Evolutionary conservation across 2,888 invertebrate genomes (phyloP).

Genomic region (Drosophila merina): DNA sequence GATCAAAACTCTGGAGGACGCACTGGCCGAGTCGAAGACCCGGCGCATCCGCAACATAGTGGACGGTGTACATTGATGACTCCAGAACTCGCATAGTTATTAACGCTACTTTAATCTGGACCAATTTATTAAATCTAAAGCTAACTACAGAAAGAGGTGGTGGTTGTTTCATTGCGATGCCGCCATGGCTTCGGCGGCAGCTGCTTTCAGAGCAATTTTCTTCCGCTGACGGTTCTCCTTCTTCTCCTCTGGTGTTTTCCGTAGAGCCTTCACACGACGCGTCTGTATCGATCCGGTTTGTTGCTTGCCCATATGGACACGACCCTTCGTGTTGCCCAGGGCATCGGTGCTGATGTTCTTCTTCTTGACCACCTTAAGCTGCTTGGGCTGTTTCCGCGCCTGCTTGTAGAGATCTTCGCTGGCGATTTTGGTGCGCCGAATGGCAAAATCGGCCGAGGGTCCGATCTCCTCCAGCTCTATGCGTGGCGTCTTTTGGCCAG

Average conservation of each 20-base stretch:
- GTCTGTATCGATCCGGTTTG: slow-evolving; percentile 92
- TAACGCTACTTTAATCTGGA: slow-evolving; percentile 66
- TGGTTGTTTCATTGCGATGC: slow-evolving; percentile 38
- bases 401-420: slow-evolving; percentile 94
- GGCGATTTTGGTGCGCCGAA: slow-evolving; percentile 94
- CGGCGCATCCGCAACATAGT: slow-evolving; percentile 83
- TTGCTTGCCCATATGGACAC: slow-evolving; percentile 96
- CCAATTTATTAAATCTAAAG: slow-evolving; percentile 70
- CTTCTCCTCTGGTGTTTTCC: slow-evolving; percentile 89
- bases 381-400: slow-evolving; percentile 91
- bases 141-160: slow-evolving; percentile 48
- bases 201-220: slow-evolving; percentile 81
- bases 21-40: slow-evolving; percentile 87
- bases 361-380: slow-evolving; percentile 91
- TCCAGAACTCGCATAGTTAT: slow-evolving; percentile 31
- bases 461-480: slow-evolving; percentile 91
- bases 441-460: slow-evolving; percentile 93
- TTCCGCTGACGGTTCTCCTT: slow-evolving; percentile 86
- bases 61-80: slow-evolving; percentile 76
- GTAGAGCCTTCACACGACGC: slow-evolving; percentile 94
- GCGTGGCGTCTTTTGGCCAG: slow-evolving; percentile 93
- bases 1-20: slow-evolving; percentile 87
- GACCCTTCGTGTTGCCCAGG: slow-evolving; percentile 94
- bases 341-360: slow-evolving; percentile 95
- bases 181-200: slow-evolving; percentile 63